Base-by-base conservation (phyloP, 2,797 vertebrate genomes). In the Emys orbicularis region DNA sequence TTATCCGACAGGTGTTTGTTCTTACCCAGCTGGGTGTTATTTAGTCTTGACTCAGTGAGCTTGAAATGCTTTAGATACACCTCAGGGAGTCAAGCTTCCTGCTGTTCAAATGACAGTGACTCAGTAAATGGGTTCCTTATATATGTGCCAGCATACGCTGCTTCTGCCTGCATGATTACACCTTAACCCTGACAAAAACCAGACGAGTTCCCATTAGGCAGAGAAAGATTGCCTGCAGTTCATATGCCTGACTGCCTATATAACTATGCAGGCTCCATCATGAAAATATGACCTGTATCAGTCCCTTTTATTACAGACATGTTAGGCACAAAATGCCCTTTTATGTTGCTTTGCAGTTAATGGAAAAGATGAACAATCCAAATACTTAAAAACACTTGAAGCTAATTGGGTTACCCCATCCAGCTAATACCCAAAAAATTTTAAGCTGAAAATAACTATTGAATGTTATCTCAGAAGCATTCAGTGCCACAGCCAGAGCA, bases 31-130 rank as follows among this genome's bases (percentile, higher is more conserved):
- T 98, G 97, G 97, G 96, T 98, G 94, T 98, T 98, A 97, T 97
- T 98, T 98, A 98, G 96, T 96, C 94, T 97, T 97, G 95, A 98
- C 90, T 98, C 97, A 97, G 86, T 97, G 97, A 98, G 93, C 94
- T 90, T 96, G 95, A 97, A 98, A 97, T 93, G 88, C 90, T 95
- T 97, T 97, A 95, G 81, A 97, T 92, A 91, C 82, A 95, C 97
- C 95, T 97, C 88, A 92, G 95, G 97, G 96, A 98, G 96, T 90
- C 89, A 87, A 81, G 86, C 57, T 97, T 90, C 93, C 96, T 95
- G 95, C 95, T 95, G 94, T 93, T 98, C 95, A 97, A 98, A 94
- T 96, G 95, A 96, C 95, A 97, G 86, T 93, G 92, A 93, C 95
- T 97, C 95, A 91, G 95, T 90, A 97, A 98, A 98, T 91, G 80